These are phyloP conservation scores for Sisyra nigra DNA, from an alignment of 2,888 invertebrate species.

Conservation along the genomic window DNA sequence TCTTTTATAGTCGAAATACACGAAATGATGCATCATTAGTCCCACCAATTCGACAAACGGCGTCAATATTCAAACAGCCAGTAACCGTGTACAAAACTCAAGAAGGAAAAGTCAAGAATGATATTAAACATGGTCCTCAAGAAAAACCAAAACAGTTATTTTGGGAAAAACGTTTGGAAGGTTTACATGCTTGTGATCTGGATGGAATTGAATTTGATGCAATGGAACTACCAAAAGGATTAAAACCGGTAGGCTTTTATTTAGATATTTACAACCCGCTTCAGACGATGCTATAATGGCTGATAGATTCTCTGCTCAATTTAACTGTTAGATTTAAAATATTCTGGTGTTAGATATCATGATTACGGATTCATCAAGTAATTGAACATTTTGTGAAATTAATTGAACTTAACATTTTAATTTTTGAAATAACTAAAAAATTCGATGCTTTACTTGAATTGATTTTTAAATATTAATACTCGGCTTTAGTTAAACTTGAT, in stretches of 20 bases:
- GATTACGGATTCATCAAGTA: not conserved
- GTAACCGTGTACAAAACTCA: slow-evolving; percentile 90
- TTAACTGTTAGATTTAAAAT: not conserved
- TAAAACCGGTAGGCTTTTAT: slow-evolving; percentile 51
- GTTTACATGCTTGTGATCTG: slow-evolving; percentile 75
- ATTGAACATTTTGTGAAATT: not conserved
- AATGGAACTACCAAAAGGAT: slow-evolving; percentile 69
- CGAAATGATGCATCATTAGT: slow-evolving; percentile 80
- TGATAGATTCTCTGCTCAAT: no score
- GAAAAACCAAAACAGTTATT: slow-evolving; percentile 84
- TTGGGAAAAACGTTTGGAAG: slow-evolving; percentile 67
- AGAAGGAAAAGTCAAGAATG: slow-evolving; percentile 77
- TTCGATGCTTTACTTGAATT: no score
- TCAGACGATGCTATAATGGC: no score
- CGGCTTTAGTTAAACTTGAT: no score
- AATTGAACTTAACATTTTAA: no score
- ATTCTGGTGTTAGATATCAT: not conserved
- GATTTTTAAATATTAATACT: no score
- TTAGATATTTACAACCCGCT: no score
- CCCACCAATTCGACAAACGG: slow-evolving; percentile 92
- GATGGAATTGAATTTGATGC: slow-evolving; percentile 68
- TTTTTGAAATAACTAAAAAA: no score
- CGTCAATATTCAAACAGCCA: slow-evolving; percentile 97
- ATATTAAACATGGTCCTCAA: slow-evolving; percentile 81
- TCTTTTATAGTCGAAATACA: slow-evolving; percentile 46